Conservation (phyloP, 1,140 invertebrate species). For the Metopolophium dirhodum region DNA sequence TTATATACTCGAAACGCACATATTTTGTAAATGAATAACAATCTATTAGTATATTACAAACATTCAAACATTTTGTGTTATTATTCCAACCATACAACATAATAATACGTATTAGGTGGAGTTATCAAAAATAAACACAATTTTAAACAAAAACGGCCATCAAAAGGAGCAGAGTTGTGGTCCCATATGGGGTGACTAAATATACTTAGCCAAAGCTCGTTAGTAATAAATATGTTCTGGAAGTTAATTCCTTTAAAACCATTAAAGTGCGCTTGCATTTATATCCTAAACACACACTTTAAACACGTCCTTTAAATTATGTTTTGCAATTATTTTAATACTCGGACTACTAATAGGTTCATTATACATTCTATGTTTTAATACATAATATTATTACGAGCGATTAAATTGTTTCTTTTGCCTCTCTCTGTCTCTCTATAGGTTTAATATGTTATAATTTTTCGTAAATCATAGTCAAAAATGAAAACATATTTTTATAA, state of each 20-base stretch:
- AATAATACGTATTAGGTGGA: neutral
- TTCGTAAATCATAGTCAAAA: neutral
- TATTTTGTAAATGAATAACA: neutral
- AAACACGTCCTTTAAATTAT: conserved; percentile 14
- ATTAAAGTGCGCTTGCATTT: neutral
- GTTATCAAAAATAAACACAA: neutral
- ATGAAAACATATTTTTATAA: neutral
- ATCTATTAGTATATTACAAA: no score
- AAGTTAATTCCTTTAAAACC: conserved; percentile 45
- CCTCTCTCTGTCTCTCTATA: neutral
- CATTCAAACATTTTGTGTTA: neutral
- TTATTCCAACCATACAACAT: neutral
- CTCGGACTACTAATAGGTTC: conserved; percentile 21
- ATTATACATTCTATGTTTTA: neutral
- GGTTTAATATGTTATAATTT: neutral
- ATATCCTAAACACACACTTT: conserved; percentile 5
- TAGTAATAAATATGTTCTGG: conserved; percentile 27
- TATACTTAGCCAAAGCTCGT: conserved; percentile 18
- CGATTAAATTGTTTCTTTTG: neutral
- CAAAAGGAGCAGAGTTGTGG: neutral
- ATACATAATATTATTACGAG: neutral
- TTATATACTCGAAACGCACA: neutral
- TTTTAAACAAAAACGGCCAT: neutral
- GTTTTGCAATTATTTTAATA: conserved; percentile 39
- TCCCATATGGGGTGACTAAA: conserved; percentile 17